Base-by-base conservation (phyloP, 2,888 invertebrate species). In the Microctonus hyperodae region DNA sequence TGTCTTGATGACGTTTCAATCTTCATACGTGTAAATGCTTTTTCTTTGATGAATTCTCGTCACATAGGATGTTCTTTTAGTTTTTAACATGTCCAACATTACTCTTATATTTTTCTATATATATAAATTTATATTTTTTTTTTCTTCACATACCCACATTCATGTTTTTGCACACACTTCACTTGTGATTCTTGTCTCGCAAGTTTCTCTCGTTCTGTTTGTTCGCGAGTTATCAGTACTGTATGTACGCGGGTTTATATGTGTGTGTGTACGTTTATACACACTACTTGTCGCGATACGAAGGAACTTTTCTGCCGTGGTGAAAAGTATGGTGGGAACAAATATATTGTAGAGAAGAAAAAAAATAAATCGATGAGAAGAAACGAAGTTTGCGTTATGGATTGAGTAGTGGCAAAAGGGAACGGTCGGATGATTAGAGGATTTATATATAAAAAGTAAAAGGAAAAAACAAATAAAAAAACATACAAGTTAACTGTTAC, bases 21-120 rank as follows among this genome's bases (percentile, higher is more conserved):
- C 53, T 70, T 72, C 72, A 71, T 71, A 70, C 72, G 70, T 69
- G 68, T 70, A 69, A 75, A 74, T 70, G 70, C 66, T 65, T 72
- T 40, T 62, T 68, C 69, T 70, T 68, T 69, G 71, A 74, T 75
- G 69, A 71, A 74, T 73, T 67, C 68, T 67, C 56, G 57, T 68
- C 57, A 68, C 67, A n/a, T 68, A 55, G 63, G 63, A 50, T 68
- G 60, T 37, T 53, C 33, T 13, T 25, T 58, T 55, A 44, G 48
- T 5, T 65, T 33, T 33, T 44, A 40, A 57, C 51, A 58, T 23
- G 40, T 37, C 44, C 33, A 28, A 66, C 67, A 70, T 73, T 59
- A 48, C 66, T 67, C 58, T 69, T 63, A 55, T 51, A 20, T 28
- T 63, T 50, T 53, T 37, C 44, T 22, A 40, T 23, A 25, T 62